phyloP scores from a whole-genome alignment of 2,888 invertebrate species.

The Neuroscelio doddi region DNA sequence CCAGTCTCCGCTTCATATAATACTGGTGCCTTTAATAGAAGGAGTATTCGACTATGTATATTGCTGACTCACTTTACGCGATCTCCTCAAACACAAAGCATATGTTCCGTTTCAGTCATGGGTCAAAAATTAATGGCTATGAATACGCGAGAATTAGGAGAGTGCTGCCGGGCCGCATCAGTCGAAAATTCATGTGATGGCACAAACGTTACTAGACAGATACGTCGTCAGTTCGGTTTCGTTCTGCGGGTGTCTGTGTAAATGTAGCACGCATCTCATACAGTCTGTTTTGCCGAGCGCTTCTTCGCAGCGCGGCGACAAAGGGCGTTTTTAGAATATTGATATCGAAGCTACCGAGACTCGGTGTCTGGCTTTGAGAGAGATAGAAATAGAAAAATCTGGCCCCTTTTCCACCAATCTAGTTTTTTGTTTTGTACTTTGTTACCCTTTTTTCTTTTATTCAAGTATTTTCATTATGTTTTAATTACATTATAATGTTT shows the following conservation, averaged over 20 bases:
- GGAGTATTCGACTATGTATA: constrained; percentile 44
- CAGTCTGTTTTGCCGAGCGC: constrained; percentile 53
- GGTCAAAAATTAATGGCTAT: constrained; percentile 63
- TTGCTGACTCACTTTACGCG: constrained; percentile 47
- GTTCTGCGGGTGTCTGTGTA: constrained; percentile 43
- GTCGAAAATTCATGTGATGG: constrained; percentile 44
- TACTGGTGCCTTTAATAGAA: constrained; percentile 43
- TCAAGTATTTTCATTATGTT: too few species aligned
- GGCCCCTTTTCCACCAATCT: constrained; percentile 47
- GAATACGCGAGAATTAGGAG: constrained; percentile 61
- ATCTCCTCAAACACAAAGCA: constrained; percentile 43
- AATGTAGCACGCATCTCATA: constrained; percentile 41
- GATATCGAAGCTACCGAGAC: constrained; percentile 65
- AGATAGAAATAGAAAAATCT: constrained; percentile 50
- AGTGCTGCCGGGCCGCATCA: constrained; percentile 57
- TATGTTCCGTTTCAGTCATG: constrained; percentile 49
- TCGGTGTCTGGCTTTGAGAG: constrained; percentile 52
- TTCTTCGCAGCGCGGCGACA: constrained; percentile 65
- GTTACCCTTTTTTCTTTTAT: neutral
- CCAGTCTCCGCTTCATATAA: constrained; percentile 46
- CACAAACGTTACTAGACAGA: constrained; percentile 45
- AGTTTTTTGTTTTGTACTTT: constrained; percentile 10
- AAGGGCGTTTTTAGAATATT: constrained; percentile 71
- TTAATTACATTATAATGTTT: too few species aligned
- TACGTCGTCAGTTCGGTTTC: constrained; percentile 48